phyloP scores from a whole-genome alignment of 2,113 vertebrate genomes.

The Gyps fulvus region DNA sequence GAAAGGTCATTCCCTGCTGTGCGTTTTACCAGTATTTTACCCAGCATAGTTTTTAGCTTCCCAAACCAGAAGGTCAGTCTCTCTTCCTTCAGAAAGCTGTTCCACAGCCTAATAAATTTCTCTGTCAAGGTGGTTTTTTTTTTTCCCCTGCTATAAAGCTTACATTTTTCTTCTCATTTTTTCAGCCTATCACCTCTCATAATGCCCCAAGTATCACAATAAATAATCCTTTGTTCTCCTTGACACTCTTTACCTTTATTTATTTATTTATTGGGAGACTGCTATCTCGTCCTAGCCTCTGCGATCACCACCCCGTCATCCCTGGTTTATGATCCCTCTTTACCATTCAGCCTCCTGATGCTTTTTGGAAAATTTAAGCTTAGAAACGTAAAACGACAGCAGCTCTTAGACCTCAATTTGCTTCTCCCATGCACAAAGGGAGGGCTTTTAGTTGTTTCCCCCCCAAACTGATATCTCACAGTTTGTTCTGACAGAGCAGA shows the following conservation, averaged over 20 bases:
- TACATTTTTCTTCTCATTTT: neutral
- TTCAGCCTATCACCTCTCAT: neutral
- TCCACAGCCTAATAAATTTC: neutral
- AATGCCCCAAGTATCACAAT: neutral
- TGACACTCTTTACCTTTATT: neutral
- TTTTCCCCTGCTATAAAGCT: neutral
- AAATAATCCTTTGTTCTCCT: neutral
- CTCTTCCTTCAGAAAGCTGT: neutral
- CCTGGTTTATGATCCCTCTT: neutral
- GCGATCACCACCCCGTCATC: neutral
- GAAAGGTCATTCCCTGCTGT: neutral
- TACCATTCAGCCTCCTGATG: neutral
- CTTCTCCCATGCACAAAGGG: neutral
- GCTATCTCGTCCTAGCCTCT: neutral
- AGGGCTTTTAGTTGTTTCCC: neutral
- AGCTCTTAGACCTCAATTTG: neutral
- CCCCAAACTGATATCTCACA: accelerated
- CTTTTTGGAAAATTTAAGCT: neutral
- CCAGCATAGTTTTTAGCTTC: neutral
- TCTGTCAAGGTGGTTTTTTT: neutral
- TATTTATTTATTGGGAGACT: neutral
- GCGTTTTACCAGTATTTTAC: neutral
- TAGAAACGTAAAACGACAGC: neutral
- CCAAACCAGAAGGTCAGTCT: neutral
- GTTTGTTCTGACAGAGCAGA: neutral